Evolutionary conservation across 2,113 vertebrate genomes (phyloP).

Genomic region (Drymodes brunneopygia): DNA sequence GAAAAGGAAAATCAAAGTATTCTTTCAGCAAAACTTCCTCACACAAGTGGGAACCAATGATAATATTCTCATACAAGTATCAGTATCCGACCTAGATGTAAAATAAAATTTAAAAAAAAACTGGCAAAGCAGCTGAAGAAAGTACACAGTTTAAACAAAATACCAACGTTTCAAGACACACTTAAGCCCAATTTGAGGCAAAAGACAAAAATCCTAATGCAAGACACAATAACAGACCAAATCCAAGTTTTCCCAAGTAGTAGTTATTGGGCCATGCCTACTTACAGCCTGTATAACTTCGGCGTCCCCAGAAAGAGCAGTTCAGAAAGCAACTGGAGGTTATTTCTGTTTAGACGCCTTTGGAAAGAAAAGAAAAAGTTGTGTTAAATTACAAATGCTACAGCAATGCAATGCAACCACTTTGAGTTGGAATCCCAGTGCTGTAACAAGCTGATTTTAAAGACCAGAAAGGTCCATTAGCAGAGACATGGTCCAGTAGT

Average conservation of each 20-base stretch:
- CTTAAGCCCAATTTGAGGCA: not conserved
- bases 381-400: slow-evolving; percentile 49
- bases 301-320: slow-evolving; percentile 93
- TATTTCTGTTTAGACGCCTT: slow-evolving; percentile 98
- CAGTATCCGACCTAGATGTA: not conserved
- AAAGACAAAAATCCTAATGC: not conserved
- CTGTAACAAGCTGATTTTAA: slow-evolving; percentile 37
- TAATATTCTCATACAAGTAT: not conserved
- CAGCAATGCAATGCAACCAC: not conserved
- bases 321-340: slow-evolving; percentile 94
- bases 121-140: not conserved
- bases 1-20: not conserved
- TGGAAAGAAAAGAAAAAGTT: slow-evolving; percentile 65
- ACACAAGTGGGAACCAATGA: not conserved
- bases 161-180: not conserved
- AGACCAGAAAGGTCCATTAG: slow-evolving; percentile 58
- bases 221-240: not conserved
- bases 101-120: not conserved
- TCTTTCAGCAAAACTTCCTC: not conserved
- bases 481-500: slow-evolving; percentile 50
- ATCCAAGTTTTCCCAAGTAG: not conserved
- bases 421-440: not conserved
- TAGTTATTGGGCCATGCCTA: slow-evolving; percentile 19
- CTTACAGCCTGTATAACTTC: slow-evolving; percentile 98
- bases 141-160: not conserved